These are phyloP conservation scores for Chroicocephalus ridibundus DNA, from an alignment of 2,113 vertebrate species.

Conservation along the genomic window DNA sequence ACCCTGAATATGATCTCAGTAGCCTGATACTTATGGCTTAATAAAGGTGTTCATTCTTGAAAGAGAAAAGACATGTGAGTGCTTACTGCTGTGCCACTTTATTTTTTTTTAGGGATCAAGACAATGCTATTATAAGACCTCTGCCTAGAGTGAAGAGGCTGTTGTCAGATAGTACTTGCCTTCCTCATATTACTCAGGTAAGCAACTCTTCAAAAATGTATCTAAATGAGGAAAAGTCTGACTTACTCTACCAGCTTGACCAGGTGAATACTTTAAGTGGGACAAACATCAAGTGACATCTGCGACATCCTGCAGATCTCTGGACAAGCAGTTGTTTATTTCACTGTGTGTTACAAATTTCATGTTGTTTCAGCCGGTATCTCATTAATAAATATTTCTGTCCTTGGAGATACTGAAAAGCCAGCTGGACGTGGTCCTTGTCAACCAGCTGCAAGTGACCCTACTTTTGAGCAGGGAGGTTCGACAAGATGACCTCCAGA, in stretches of 20 bases:
- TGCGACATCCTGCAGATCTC: background rate
- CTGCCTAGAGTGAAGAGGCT: conserved; percentile 94
- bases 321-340: background rate
- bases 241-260: background rate
- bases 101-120: conserved; percentile 83
- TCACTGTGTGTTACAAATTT: background rate
- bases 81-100: background rate
- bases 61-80: accelerated
- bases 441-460: background rate
- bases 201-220: background rate
- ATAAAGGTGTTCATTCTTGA: background rate
- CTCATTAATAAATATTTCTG: background rate
- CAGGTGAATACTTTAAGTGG: background rate
- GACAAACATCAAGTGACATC: background rate
- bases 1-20: background rate
- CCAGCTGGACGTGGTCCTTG: background rate
- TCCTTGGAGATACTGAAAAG: background rate
- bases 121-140: conserved; percentile 96
- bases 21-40: background rate
- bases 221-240: background rate
- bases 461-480: background rate
- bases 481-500: background rate
- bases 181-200: conserved; percentile 98
- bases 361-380: background rate
- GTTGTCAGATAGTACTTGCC: conserved; percentile 91